phyloP scores from a whole-genome alignment of 2,888 invertebrate genomes.

The Pelosia muscerda region DNA sequence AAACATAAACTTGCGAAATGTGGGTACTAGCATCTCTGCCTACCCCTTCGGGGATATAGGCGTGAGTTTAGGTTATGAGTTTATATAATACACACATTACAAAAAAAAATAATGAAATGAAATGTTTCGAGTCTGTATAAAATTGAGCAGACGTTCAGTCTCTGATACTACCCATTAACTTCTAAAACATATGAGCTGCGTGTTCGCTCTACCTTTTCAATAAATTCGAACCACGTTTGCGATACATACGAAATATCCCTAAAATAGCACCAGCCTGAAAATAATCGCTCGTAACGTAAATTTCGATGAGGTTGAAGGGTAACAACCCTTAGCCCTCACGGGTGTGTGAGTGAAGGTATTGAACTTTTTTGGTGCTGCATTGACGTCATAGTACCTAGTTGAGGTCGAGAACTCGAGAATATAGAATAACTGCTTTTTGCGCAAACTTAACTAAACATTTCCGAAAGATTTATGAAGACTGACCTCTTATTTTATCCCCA shows the following conservation, averaged over 20 bases:
- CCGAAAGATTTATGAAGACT: neutral
- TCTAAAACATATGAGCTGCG: conserved; percentile 6
- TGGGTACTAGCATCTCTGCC: too few relatives aligned
- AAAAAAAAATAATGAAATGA: too few relatives aligned
- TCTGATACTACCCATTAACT: too few relatives aligned
- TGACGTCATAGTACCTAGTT: conserved; percentile 11
- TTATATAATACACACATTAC: too few relatives aligned
- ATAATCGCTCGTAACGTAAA: conserved; percentile 28
- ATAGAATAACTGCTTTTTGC: neutral
- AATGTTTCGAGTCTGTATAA: too few relatives aligned
- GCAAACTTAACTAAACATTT: neutral
- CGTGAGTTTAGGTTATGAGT: too few relatives aligned
- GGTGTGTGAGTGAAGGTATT: neutral
- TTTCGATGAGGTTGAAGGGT: conserved; percentile 21
- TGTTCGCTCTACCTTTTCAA: conserved; percentile 20
- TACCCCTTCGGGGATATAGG: too few relatives aligned
- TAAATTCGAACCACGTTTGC: conserved; percentile 17
- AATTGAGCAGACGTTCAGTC: too few relatives aligned
- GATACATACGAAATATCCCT: conserved; percentile 6
- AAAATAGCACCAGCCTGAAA: conserved; percentile 21
- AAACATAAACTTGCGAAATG: too few relatives aligned
- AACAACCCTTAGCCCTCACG: conserved; percentile 6
- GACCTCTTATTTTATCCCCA: too few relatives aligned
- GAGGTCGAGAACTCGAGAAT: neutral
- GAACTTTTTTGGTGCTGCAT: conserved; percentile 17